phyloP scores from a whole-genome alignment of 2,797 vertebrate species.

The Pangasius sanitwongsei region DNA sequence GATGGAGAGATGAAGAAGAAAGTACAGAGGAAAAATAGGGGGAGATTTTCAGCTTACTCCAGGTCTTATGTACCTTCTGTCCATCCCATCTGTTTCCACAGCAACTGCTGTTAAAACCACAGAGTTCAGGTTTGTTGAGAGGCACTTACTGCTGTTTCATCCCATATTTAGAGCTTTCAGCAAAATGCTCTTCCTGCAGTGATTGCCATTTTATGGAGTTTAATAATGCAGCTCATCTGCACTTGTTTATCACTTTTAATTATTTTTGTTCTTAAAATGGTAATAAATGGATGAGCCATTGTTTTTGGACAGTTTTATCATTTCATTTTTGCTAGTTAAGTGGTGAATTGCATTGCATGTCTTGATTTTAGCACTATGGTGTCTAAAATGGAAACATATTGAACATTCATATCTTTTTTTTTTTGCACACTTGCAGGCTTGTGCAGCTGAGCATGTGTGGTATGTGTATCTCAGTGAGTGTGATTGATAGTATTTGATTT shows the following conservation, averaged over 20 bases:
- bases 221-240: slow-evolving; percentile 7
- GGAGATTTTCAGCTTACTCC: slow-evolving; percentile 64
- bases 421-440: not conserved
- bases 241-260: not conserved
- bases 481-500: not conserved
- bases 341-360: not conserved
- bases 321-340: not conserved
- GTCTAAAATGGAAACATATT: not conserved
- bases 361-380: not conserved
- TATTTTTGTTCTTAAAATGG: not conserved
- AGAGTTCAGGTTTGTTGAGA: slow-evolving; percentile 35
- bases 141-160: slow-evolving; percentile 25
- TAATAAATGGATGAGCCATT: not conserved
- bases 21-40: slow-evolving; percentile 18
- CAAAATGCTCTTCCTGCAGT: slow-evolving; percentile 19
- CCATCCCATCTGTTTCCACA: slow-evolving; percentile 68
- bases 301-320: not conserved
- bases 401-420: not conserved
- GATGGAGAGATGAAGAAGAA: slow-evolving; percentile 22
- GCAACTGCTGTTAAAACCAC: slow-evolving; percentile 61
- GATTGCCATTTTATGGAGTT: slow-evolving; percentile 7
- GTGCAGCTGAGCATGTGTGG: not conserved
- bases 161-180: slow-evolving; percentile 38
- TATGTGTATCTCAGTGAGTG: not conserved
- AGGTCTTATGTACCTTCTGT: slow-evolving; percentile 54